Evolutionary conservation across 2,888 invertebrate genomes (phyloP), one percentile per base, ranked within the genome.

Genomic region (Xestia c-nigrum): DNA sequence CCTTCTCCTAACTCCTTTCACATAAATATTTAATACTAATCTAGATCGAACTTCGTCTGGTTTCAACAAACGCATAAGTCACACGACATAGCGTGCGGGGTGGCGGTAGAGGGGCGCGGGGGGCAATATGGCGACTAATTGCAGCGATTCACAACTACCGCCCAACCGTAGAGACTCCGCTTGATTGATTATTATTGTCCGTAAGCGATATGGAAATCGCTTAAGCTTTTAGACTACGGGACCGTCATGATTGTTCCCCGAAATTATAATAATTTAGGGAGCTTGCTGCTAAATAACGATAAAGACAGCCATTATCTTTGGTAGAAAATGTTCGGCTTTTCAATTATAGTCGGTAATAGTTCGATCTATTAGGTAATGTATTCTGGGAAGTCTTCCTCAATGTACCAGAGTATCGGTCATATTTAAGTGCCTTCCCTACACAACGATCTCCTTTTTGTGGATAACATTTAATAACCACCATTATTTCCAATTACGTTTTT

Each of bases 151-250:
- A 93, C 89, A 90, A 91, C 92, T 89, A 90, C 90, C 93, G 87
- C 80, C 88, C 86, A 87, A 90, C 89, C 93, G 92, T 89, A 83
- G 89, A 90, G 92, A 89, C 90, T 86, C 86, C 78, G 83, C 89
- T 90, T 94, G 92, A 94, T 94, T 94, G 93, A 94, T 93, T 92
- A 92, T 92, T 91, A 92, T 92, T 91, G 91, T 90, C 88, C 86
- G 86, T 86, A 88, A 90, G 87, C 90, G 87, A 88, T 91, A 91
- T 91, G 90, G 89, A 90, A 90, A 89, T 89, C 88, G 89, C 84
- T 89, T 86, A 88, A 87, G 90, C 90, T 90, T 89, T 89, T 84
- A 85, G 86, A 80, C 85, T 85, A 87, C 85, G 14, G 80, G 59
- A 85, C 80, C 78, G 63, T 78, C 79, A 81, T 84, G 78, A 86